phyloP scores from a whole-genome alignment of 2,888 invertebrate species.

The Sinelater perroti region DNA sequence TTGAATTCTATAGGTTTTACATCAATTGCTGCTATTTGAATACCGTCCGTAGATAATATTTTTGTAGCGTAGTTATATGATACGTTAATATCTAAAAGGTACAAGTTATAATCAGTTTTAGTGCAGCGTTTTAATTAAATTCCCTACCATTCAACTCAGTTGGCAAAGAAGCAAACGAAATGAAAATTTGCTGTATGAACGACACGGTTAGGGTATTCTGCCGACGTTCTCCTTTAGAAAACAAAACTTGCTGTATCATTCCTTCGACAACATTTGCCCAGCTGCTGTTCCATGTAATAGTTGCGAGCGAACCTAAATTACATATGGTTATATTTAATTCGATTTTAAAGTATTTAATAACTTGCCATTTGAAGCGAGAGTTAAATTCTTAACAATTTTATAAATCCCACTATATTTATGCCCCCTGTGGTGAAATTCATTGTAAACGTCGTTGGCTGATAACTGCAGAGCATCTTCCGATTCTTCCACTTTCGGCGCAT shows the following conservation, averaged over 20 bases:
- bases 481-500: slow-evolving; percentile 59
- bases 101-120: neutral
- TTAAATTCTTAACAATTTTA: slow-evolving; percentile 52
- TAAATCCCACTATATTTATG: slow-evolving; percentile 63
- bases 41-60: slow-evolving; percentile 50
- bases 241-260: slow-evolving; percentile 80
- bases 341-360: neutral
- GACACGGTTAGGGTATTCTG: slow-evolving; percentile 77
- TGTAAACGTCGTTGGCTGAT: slow-evolving; percentile 73
- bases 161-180: slow-evolving; percentile 54
- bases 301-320: slow-evolving; percentile 49
- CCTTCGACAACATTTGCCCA: slow-evolving; percentile 92
- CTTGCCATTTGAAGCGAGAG: slow-evolving; percentile 54
- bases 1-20: slow-evolving; percentile 42
- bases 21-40: slow-evolving; percentile 53
- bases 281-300: slow-evolving; percentile 62
- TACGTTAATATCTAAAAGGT: slow-evolving; percentile 46
- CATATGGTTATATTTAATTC: no score
- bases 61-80: slow-evolving; percentile 54
- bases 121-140: neutral
- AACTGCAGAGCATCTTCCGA: slow-evolving; percentile 63
- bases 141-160: slow-evolving; percentile 27
- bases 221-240: slow-evolving; percentile 70
- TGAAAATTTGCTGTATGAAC: slow-evolving; percentile 64
- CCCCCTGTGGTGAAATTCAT: slow-evolving; percentile 75